Base-by-base conservation (phyloP, 2,888 invertebrate genomes). In the Macaria notata region DNA sequence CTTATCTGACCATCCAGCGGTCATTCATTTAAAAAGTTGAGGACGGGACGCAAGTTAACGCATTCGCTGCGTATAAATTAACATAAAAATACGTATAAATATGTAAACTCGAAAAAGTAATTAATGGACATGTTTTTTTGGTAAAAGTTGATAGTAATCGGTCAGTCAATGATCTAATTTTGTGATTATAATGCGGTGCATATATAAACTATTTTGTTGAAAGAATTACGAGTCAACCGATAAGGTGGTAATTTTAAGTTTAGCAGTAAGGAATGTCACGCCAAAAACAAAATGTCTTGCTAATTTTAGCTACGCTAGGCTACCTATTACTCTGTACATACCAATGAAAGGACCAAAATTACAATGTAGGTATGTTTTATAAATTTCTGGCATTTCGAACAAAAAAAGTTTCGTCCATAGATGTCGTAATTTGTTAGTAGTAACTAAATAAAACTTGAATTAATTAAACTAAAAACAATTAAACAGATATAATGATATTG, bases 41-140 rank as follows among this genome's bases (percentile, higher is more conserved):
- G 54, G 51, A 64, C 61, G 56, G 55, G 54, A 72, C 50, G 60
- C 60, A 60, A 72, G 82, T 86, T 84, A 84, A 78, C 88, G 84
- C 83, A 81, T 87, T 87, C 83, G 84, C 89, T 85, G 75, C 74
- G 81, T 72, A 89, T 88, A 76, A 60, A 83, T 88, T 87, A 80
- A 60, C 81, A 84, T 84, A 78, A 69, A 44, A 46, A 50, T 46
- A 43, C 31, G 41, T 75, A 73, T 70, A 73, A 76, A 75, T 77
- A 76, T 76, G 75, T 76, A 73, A 71, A 71, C 65, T 66, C 66
- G 62, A 66, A 70, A 72, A 64, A 69, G 76, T 83, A 82, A 82
- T 82, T 79, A 82, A 84, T 76, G 75, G 72, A 69, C 68, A 65
- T 63, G 71, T 72, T 78, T 79, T 76, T 81, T 81, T 73, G 71